phyloP scores from a whole-genome alignment of 2,797 vertebrate genomes.

The Leuciscus waleckii region DNA sequence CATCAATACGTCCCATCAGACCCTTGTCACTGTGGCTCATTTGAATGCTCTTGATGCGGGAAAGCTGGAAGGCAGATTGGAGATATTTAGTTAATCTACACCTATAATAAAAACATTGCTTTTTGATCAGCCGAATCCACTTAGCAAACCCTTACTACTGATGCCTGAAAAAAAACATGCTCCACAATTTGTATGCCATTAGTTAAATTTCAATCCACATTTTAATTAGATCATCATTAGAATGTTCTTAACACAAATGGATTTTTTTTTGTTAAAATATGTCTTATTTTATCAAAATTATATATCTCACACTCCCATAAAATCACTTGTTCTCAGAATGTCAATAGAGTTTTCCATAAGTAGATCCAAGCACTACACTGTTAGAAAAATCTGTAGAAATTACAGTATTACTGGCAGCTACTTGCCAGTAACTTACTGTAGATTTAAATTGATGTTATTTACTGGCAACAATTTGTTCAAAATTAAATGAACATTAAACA shows the following conservation, averaged over 20 bases:
- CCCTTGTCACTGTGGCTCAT: slow-evolving; percentile 49
- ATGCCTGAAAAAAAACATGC: background rate
- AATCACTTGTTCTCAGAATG: background rate
- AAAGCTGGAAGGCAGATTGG: slow-evolving; percentile 41
- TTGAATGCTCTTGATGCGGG: slow-evolving; percentile 45
- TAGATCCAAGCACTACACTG: background rate
- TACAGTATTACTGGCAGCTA: too few relatives aligned
- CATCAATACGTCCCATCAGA: slow-evolving; percentile 31
- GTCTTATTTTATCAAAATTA: background rate
- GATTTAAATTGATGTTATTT: too few relatives aligned
- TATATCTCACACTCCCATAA: background rate
- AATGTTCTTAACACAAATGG: background rate
- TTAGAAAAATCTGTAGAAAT: too few relatives aligned
- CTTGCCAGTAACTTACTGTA: too few relatives aligned
- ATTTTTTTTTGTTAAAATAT: too few relatives aligned
- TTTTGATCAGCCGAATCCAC: background rate
- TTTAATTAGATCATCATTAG: background rate
- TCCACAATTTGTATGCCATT: background rate
- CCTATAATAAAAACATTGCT: background rate
- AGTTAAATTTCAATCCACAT: background rate
- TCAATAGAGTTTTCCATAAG: too few relatives aligned
- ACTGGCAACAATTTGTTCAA: too few relatives aligned
- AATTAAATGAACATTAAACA: too few relatives aligned
- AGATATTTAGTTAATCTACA: slow-evolving; percentile 2
- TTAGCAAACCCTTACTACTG: background rate